These are phyloP conservation scores for Nylanderia fulva DNA, from an alignment of 1,140 invertebrate species.

Conservation along the genomic window DNA sequence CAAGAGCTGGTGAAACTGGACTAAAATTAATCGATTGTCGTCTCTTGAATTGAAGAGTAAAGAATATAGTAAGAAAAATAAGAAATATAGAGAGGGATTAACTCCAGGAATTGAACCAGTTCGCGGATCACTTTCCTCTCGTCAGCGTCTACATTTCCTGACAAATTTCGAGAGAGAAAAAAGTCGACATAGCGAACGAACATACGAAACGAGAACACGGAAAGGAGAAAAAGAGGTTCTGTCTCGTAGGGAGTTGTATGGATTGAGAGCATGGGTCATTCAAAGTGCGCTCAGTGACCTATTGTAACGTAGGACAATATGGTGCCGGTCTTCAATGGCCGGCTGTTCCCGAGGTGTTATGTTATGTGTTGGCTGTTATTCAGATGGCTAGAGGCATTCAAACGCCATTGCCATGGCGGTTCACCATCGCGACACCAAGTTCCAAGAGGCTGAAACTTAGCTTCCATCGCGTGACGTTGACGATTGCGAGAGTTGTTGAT, in stretches of 20 bases:
- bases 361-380: conserved; percentile 80
- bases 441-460: conserved; percentile 27
- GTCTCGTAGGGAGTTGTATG: conserved; percentile 73
- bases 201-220: conserved; percentile 58
- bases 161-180: conserved; percentile 58
- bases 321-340: conserved; percentile 77
- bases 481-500: conserved; percentile 62
- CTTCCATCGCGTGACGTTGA: conserved; percentile 23
- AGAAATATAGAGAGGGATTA: conserved; percentile 3
- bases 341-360: conserved; percentile 80
- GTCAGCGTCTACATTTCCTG: conserved; percentile 33
- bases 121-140: conserved; percentile 53
- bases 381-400: conserved; percentile 78
- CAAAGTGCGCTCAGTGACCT: conserved; percentile 77
- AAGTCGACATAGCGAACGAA: conserved; percentile 40
- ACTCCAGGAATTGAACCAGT: conserved; percentile 4
- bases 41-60: neutral
- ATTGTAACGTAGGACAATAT: conserved; percentile 81
- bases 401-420: conserved; percentile 57
- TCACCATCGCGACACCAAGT: conserved; percentile 25
- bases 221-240: conserved; percentile 71
- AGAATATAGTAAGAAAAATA: neutral
- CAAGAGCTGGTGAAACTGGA: neutral
- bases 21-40: too few species aligned
- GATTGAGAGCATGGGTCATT: conserved; percentile 77